Percentiles rank a stretch among this genome's conserved stretches.
Conservation (phyloP, 30 jellyfish, hydroid and myxozoan genomes). For the Clytia hemisphaerica region DNA sequence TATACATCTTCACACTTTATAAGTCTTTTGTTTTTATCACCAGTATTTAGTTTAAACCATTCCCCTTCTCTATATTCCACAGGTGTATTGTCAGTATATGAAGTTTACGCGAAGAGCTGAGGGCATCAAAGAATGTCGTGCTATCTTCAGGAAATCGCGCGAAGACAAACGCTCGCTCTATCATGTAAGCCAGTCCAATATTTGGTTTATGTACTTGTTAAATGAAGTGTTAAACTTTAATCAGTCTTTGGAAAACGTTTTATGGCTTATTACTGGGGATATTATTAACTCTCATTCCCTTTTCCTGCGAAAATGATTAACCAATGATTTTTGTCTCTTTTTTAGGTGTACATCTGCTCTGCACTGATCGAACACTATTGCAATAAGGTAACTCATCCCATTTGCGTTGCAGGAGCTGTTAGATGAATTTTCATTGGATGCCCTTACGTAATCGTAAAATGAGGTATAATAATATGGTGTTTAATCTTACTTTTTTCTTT, state of each 20-base stretch:
- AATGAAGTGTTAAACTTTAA: too few species aligned
- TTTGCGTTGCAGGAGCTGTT: not conserved
- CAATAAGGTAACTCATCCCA: constrained; percentile 39
- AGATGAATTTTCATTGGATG: not conserved
- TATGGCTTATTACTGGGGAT: too few species aligned
- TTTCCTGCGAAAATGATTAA: too few species aligned
- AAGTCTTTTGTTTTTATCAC: not conserved
- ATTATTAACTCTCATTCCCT: too few species aligned
- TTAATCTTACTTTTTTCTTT: not conserved
- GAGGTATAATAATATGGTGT: not conserved
- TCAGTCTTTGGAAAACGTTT: too few species aligned
- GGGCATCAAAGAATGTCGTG: constrained; percentile 86
- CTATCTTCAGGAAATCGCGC: constrained; percentile 66
- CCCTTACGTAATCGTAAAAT: too few species aligned
- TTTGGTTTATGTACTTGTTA: not conserved
- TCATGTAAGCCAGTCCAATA: constrained; percentile 55
- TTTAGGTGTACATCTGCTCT: constrained; percentile 56
- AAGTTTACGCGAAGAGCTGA: constrained; percentile 84
- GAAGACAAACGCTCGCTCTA: constrained; percentile 64
- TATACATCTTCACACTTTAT: too few species aligned
- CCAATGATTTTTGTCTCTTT: not conserved
- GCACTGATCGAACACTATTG: constrained; percentile 70
- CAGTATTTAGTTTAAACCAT: not conserved
- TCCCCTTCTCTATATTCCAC: not conserved
- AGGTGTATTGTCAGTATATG: constrained; percentile 87